Evolutionary conservation across 2,888 invertebrate genomes (phyloP), one percentile per base, ranked within the genome.

Genomic region (Muschampia plurimacula): DNA sequence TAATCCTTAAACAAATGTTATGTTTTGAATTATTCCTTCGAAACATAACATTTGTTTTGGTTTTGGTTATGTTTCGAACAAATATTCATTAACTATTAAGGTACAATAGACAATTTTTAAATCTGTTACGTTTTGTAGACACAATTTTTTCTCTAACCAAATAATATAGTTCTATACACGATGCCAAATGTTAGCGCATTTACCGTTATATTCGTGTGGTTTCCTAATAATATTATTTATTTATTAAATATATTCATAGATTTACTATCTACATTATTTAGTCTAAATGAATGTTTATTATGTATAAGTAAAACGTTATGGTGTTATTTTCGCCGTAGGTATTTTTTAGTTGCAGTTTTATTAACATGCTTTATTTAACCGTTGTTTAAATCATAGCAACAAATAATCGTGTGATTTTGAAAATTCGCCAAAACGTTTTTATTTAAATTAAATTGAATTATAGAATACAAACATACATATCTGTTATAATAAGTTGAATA

Each of bases 401-500:
- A 67, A 62, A 66, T 65, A 63, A 22, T 74, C 62, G 68, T 72
- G 72, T 72, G 12, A 64, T 22, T 70, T 72, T 52, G 69, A 79
- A 78, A 80, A 79, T 76, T 79, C 83, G 83, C 79, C 83, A 81
- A 74, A 73, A 79, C 74, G 81, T 79, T 79, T 73, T 72, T 77
- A 66, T 76, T 73, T 79, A 78, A 70, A 46, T 73, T 79, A 78
- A 70, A 46, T 62, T 41, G 65, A 70, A 65, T 65, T 66, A 71
- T 71, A 66, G 22, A 71, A 71, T 71, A 69, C 66, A 49, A 32
- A 81, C 84, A 89, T 88, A 90, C 92, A 93, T 93, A 93, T 93
- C 92, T 87, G 84, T 91, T 91, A 91, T 77, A 84, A 86, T 92
- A 90, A 91, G 89, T 91, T 90, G 80, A 79, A 84, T 83, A 83